Percentiles rank a stretch among this genome's conserved stretches.
These are phyloP conservation scores for Hapalemur alaotrensis DNA, from an alignment of 2,797 vertebrate genomes.

Conservation along the genomic window DNA sequence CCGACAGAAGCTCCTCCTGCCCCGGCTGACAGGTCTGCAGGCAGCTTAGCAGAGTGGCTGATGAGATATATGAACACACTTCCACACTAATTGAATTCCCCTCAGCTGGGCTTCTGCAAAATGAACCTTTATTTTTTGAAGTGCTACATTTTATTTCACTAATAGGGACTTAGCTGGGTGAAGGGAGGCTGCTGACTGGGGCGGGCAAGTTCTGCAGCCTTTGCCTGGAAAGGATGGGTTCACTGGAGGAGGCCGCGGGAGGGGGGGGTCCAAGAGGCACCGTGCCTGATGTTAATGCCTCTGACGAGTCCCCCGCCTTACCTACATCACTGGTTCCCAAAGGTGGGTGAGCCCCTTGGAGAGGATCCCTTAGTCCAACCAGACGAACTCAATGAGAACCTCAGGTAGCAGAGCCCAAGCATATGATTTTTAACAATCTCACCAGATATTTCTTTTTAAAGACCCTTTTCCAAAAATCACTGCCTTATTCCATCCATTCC, in stretches of 20 bases:
- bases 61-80: constrained; percentile 62
- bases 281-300: neutral
- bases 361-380: neutral
- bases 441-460: neutral
- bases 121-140: constrained; percentile 75
- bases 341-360: neutral
- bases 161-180: constrained; percentile 26
- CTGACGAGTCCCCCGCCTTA: neutral
- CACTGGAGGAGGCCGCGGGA: neutral
- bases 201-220: neutral
- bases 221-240: neutral
- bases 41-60: constrained; percentile 58
- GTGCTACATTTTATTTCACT: constrained; percentile 65
- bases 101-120: constrained; percentile 57
- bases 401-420: neutral
- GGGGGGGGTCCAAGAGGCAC: neutral
- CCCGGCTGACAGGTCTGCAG: constrained; percentile 61
- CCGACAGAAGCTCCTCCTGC: constrained; percentile 63
- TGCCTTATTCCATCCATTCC: neutral
- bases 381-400: neutral
- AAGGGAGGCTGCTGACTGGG: constrained; percentile 53
- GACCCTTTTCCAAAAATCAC: neutral
- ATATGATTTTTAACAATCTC: neutral
- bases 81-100: constrained; percentile 54
- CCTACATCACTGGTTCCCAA: neutral